A percentile compares a stretch with the other conserved stretches of the same genome.
These are phyloP conservation scores for Notospermus geniculatus DNA, from an alignment of 1,140 invertebrate species.

Conservation along the genomic window DNA sequence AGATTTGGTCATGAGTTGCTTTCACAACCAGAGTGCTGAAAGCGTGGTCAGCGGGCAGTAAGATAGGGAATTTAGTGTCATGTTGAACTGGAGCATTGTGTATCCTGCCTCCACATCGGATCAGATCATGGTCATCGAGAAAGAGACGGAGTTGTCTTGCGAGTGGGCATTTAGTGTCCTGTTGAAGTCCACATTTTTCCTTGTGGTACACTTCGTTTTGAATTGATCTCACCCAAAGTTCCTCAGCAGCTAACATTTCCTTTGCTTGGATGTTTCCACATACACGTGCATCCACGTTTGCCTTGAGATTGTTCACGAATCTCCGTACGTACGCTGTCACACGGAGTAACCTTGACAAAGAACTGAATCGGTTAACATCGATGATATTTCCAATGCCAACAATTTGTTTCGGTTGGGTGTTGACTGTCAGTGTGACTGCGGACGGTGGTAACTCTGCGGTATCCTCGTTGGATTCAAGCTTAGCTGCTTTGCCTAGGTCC, in stretches of 20 bases:
- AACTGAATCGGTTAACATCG: neutral
- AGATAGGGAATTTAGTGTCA: neutral
- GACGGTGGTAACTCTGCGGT: too few relatives aligned
- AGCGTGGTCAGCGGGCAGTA: neutral
- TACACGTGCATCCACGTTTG: neutral
- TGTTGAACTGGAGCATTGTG: neutral
- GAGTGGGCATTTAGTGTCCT: neutral
- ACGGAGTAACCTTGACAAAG: neutral
- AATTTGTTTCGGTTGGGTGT: neutral
- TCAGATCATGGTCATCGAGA: neutral
- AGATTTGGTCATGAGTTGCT: neutral
- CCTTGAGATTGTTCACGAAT: neutral
- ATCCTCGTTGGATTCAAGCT: neutral
- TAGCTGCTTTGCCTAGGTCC: neutral
- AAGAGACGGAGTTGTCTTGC: neutral
- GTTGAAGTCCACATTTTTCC: neutral
- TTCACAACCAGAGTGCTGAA: neutral
- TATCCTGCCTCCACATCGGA: neutral
- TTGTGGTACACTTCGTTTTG: neutral
- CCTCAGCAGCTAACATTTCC: neutral
- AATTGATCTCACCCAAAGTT: neutral
- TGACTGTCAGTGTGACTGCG: too few relatives aligned
- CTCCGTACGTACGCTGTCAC: neutral
- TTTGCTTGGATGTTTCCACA: neutral
- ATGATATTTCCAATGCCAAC: neutral